Evolutionary conservation across 1,140 invertebrate genomes (phyloP), one percentile per base, ranked within the genome.

Genomic region (Archegozetes longisetosus): DNA sequence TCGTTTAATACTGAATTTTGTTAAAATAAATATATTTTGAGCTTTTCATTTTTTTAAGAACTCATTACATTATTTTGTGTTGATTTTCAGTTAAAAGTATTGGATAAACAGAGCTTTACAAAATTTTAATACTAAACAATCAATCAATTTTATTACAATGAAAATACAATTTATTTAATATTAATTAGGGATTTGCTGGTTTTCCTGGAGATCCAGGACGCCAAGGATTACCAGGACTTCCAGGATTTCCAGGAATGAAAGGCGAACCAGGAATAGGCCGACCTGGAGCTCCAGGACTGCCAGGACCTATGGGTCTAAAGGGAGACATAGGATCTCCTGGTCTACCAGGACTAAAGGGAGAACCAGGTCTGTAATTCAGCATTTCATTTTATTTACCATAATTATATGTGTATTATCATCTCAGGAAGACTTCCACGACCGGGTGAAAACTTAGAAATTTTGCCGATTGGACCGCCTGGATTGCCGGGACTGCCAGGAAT

Each of bases 401-500:
- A 9, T 40, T 40, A 40, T 40, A 9, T 40, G 32, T 23, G n/a
- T n/a, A n/a, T n/a, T n/a, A n/a, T n/a, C n/a, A n/a, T 25, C 17
- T 48, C 27, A 53, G 51, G 32, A 2, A 13, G 46, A 51, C 25
- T 29, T 49, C 32, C 32, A 22, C 55, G 23, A 27, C 27, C 27
- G 23, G 29, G 23, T 40, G 24, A 22, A 55, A 28, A 1, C 23
- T 53, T 29, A 26, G 12, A 6, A 40, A n/a, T n/a, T n/a, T 9
- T 40, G 32, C 52, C 52, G 26, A 20, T 14, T 3, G 52, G 52
- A 53, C 25, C 26, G 26, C n/a, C n/a, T 26, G 52, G 52, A 4
- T 28, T 55, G 52, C 61, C 57, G 27, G 69, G 70, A 40, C 56
- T 80, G 64, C 75, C 79, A 48, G 88, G 88, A 22, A 62, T 69